These are phyloP conservation scores for Anser cygnoides DNA, from an alignment of 2,113 vertebrate species.

Conservation along the genomic window DNA sequence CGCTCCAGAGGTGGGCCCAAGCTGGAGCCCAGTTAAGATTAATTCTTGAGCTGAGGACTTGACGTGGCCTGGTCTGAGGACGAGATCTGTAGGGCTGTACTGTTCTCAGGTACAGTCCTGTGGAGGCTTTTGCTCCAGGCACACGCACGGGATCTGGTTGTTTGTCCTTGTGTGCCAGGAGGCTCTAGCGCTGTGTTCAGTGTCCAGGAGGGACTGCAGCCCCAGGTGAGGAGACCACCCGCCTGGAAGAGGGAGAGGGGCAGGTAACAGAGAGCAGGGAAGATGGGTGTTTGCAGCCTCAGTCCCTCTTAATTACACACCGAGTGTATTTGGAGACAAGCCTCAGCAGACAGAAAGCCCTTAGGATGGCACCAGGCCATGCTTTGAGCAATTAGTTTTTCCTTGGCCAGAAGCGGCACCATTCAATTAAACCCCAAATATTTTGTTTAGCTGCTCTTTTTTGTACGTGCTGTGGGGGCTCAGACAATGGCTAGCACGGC, in stretches of 20 bases:
- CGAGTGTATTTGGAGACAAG: neutral
- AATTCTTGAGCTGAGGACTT: neutral
- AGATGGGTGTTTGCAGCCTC: neutral
- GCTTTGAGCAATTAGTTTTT: neutral
- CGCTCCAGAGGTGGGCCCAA: neutral
- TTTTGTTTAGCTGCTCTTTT: constrained; percentile 42
- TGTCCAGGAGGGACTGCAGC: neutral
- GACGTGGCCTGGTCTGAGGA: neutral
- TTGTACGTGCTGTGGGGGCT: constrained; percentile 7
- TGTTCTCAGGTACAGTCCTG: neutral
- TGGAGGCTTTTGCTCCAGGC: neutral
- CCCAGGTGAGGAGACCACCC: neutral
- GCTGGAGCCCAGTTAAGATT: neutral
- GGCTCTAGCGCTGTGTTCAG: neutral
- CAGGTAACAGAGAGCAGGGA: neutral
- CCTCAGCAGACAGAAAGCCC: neutral
- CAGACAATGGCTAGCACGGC: constrained; percentile 19
- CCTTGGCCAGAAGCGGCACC: neutral
- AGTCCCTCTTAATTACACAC: neutral
- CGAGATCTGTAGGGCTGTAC: neutral
- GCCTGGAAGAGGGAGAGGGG: neutral
- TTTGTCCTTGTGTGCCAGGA: neutral
- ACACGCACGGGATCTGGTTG: too few species aligned
- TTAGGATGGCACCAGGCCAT: neutral
- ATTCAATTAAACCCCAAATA: constrained; percentile 41